Base-by-base conservation (phyloP, 2,113 vertebrate genomes). In the Callionymus lyra region DNA sequence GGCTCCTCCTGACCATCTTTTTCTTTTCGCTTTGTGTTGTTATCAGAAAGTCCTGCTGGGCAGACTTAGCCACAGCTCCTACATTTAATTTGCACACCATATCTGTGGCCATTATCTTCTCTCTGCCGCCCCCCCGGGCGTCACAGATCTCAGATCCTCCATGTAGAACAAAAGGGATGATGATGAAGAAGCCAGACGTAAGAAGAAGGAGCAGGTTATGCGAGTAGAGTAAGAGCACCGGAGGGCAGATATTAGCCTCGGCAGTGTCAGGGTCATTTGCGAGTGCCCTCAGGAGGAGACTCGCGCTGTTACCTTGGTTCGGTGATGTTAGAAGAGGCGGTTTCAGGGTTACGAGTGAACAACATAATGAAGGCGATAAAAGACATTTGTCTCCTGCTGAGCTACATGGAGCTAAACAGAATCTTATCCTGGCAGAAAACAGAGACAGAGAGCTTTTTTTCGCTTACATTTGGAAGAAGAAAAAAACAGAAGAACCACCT, bases 31-130 rank as follows among this genome's bases (percentile, higher is more conserved):
- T 38, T 41, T 12, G 2, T 31, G 52, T 46, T 60, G 53, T 59
- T 53, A 66, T 66, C 63, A 15, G 44, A 18, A 34, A 1, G 47
- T 63, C 69, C 74, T 58, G 53, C 42, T 32, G 60, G 54, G 49
- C 52, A 65, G 54, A 65, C 66, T 69, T 51, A 50, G 63, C 63
- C 31, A 12, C 6, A 6, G 31, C 55, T 41, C 47, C 43, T 62
- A 38, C 58, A 70, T 70, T 73, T 69, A 60, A 75, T 70, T 65
- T 46, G 16, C 19, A 63, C 63, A 63, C 63, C 18, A 59, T 55
- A 65, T 74, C 71, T 43, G 18, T 41, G 32, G 37, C 57, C 53
- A 68, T 74, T 72, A 70, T 59, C 68, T 40, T 56, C 53, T 35
- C 38, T 10, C 46, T 2, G 31, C 50, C 59, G 45, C 59, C 69